A percentile compares a stretch with the other conserved stretches of the same genome.
These are phyloP conservation scores for Onthophagus sagittarius DNA, from an alignment of 2,888 invertebrate genomes.

Conservation along the genomic window DNA sequence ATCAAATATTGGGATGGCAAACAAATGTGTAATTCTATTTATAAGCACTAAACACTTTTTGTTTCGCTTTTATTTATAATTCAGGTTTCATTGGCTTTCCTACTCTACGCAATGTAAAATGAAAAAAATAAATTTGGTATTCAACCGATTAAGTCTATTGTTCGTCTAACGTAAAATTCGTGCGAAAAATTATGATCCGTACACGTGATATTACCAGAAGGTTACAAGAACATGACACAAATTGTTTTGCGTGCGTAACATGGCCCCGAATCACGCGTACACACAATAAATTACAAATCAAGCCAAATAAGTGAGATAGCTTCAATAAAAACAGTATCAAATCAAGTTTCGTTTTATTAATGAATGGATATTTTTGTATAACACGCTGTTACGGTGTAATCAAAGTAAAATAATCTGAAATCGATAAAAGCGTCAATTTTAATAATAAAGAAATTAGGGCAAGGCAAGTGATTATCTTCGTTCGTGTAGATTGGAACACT, in stretches of 20 bases:
- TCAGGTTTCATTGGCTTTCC: not conserved
- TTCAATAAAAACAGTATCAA: not conserved
- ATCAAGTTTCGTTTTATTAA: too few species aligned
- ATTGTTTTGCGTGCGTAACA: not conserved
- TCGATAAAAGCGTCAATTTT: not conserved
- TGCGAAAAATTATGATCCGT: not conserved
- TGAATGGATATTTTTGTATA: not conserved
- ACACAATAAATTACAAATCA: not conserved
- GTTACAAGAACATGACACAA: not conserved
- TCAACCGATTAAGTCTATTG: not conserved
- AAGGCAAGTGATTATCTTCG: not conserved
- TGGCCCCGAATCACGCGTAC: not conserved
- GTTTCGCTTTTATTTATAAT: not conserved
- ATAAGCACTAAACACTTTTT: not conserved
- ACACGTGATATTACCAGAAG: not conserved
- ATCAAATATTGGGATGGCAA: not conserved
- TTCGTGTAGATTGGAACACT: not conserved
- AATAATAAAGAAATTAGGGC: not conserved
- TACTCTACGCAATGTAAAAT: not conserved
- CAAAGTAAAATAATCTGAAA: not conserved
- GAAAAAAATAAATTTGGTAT: not conserved
- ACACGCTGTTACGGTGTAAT: not conserved
- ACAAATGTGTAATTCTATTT: not conserved
- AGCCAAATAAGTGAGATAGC: not conserved
- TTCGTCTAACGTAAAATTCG: not conserved